A percentile compares a stretch with the other conserved stretches of the same genome.
These are phyloP conservation scores for Aelia acuminata DNA, from an alignment of 2,888 invertebrate species.

Conservation along the genomic window DNA sequence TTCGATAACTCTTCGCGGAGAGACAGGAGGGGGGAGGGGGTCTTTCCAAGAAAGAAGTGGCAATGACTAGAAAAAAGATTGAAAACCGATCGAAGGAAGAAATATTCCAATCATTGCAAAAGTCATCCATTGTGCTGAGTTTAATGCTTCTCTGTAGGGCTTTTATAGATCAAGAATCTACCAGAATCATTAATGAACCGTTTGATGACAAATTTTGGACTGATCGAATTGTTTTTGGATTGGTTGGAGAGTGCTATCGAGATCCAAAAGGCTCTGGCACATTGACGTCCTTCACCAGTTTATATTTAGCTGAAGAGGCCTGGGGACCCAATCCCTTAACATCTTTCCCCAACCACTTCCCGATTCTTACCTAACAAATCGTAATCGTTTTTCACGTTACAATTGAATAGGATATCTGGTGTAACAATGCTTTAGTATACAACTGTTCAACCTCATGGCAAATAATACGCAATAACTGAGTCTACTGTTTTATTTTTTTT, in stretches of 20 bases:
- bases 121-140: not conserved
- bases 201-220: not conserved
- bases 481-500: too few species aligned
- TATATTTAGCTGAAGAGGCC: slow-evolving; percentile 16
- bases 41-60: not conserved
- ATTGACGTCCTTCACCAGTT: slow-evolving; percentile 12
- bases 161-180: too few species aligned
- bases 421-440: too few species aligned
- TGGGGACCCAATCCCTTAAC: not conserved
- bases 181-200: too few species aligned
- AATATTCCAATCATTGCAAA: not conserved
- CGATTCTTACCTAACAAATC: not conserved
- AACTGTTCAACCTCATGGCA: too few species aligned
- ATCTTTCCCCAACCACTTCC: not conserved
- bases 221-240: not conserved
- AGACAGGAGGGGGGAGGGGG: too few species aligned
- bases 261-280: slow-evolving; percentile 19
- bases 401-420: too few species aligned
- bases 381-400: too few species aligned
- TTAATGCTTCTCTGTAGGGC: not conserved
- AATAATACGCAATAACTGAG: too few species aligned
- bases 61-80: not conserved
- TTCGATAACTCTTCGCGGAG: not conserved
- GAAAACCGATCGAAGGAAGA: not conserved
- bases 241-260: not conserved